phyloP scores from a whole-genome alignment of 2,888 invertebrate species.

The Hanleya hanleyi region DNA sequence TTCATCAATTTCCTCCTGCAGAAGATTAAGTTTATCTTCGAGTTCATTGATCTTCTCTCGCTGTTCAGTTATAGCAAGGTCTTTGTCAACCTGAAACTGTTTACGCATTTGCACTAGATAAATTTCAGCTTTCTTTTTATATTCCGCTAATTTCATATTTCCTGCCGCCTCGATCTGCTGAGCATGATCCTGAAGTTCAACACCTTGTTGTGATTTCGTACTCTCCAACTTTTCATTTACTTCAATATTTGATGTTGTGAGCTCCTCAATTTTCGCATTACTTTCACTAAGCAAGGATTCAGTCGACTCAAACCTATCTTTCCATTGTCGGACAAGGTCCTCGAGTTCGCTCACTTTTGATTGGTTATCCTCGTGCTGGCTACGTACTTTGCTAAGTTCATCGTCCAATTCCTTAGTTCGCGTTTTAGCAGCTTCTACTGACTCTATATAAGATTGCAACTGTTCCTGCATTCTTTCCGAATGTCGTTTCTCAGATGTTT shows the following conservation, averaged over 20 bases:
- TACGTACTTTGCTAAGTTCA: background rate
- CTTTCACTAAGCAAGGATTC: background rate
- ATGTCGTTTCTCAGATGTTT: slow-evolving; percentile 1
- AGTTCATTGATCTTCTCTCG: slow-evolving; percentile 37
- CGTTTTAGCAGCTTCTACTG: background rate
- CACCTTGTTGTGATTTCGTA: slow-evolving; percentile 25
- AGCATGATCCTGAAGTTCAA: slow-evolving; percentile 39
- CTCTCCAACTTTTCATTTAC: slow-evolving; percentile 14
- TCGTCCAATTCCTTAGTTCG: background rate
- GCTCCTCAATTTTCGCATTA: background rate
- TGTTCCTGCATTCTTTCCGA: background rate
- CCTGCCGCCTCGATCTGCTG: slow-evolving; percentile 54
- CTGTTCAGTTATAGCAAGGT: slow-evolving; percentile 42
- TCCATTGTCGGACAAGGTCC: slow-evolving; percentile 1
- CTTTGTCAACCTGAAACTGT: slow-evolving; percentile 57
- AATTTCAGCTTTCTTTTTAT: slow-evolving; percentile 66
- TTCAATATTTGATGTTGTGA: slow-evolving; percentile 15
- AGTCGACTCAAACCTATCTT: background rate
- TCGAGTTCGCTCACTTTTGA: background rate
- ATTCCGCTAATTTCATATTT: slow-evolving; percentile 60
- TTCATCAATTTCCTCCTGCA: slow-evolving; percentile 23
- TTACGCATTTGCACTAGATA: slow-evolving; percentile 66
- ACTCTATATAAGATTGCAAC: background rate
- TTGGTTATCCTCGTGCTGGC: background rate
- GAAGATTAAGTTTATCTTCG: slow-evolving; percentile 19